These are phyloP conservation scores for Acanthosoma haemorrhoidale DNA, from an alignment of 2,888 invertebrate species.

Conservation along the genomic window DNA sequence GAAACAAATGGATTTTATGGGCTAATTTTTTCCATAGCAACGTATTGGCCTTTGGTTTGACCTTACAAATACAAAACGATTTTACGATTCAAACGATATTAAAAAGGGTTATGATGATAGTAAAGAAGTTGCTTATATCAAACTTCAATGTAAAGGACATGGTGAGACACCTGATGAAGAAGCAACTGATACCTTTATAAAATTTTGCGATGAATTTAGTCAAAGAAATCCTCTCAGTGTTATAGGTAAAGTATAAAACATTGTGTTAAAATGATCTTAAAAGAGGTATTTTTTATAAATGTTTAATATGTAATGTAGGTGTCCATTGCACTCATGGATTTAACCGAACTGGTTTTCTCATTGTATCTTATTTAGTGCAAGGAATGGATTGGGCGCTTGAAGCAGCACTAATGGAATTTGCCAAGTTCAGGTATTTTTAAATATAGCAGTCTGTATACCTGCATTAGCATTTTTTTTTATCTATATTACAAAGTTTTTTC, in stretches of 20 bases:
- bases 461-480: not conserved
- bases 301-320: slow-evolving; percentile 50
- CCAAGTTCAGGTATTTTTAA: slow-evolving; percentile 54
- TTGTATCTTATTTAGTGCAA: slow-evolving; percentile 85
- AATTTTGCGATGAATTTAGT: slow-evolving; percentile 72
- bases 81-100: slow-evolving; percentile 79
- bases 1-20: too few relatives aligned
- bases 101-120: slow-evolving; percentile 50
- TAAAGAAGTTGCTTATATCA: slow-evolving; percentile 74
- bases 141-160: slow-evolving; percentile 85
- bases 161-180: slow-evolving; percentile 84
- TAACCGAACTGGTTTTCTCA: slow-evolving; percentile 94
- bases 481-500: not conserved
- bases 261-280: not conserved
- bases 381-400: slow-evolving; percentile 76
- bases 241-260: slow-evolving; percentile 52
- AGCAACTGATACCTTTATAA: slow-evolving; percentile 77
- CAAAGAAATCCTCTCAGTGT: slow-evolving; percentile 69
- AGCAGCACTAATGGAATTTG: slow-evolving; percentile 73
- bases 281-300: too few relatives aligned
- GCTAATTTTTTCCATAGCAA: slow-evolving; percentile 54
- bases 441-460: not conserved
- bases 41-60: slow-evolving; percentile 95
- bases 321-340: slow-evolving; percentile 98
- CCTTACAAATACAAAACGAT: slow-evolving; percentile 88